These are phyloP conservation scores for Lerista edwardsae DNA, from an alignment of 2,797 vertebrate genomes.

Conservation along the genomic window DNA sequence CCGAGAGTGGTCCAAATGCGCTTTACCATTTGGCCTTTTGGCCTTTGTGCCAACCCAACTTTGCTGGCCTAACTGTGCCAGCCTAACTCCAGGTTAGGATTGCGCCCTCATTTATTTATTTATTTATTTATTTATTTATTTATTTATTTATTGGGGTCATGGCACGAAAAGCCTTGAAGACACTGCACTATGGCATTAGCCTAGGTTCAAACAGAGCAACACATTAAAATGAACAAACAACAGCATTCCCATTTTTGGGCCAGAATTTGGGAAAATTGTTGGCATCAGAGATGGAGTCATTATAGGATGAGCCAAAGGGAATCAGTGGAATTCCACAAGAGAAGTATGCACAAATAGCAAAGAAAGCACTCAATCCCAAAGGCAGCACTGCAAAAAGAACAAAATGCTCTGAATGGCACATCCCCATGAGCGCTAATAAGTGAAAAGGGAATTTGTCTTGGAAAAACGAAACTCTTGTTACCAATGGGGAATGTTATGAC, in stretches of 20 bases:
- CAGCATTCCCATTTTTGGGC: neutral
- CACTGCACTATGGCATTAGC: neutral
- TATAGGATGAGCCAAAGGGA: neutral
- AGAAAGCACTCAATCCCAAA: neutral
- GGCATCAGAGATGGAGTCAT: neutral
- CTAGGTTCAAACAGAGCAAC: neutral
- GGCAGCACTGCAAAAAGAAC: neutral
- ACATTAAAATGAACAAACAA: neutral
- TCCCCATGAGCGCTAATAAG: conserved; percentile 9
- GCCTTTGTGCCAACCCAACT: no score
- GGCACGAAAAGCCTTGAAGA: no score
- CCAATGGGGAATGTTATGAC: conserved; percentile 41
- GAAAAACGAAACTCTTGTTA: conserved; percentile 19
- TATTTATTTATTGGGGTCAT: no score
- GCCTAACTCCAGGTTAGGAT: no score
- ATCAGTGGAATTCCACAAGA: neutral
- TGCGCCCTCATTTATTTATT: no score
- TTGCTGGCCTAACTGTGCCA: no score
- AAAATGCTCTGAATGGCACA: neutral
- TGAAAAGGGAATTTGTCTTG: conserved; percentile 43
- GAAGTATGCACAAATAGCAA: neutral
- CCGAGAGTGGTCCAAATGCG: no score
- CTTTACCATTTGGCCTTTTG: no score
- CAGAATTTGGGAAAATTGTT: neutral
- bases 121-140: no score